These are phyloP conservation scores for Balanococcus diminutus DNA, from an alignment of 2,888 invertebrate species.

Conservation along the genomic window DNA sequence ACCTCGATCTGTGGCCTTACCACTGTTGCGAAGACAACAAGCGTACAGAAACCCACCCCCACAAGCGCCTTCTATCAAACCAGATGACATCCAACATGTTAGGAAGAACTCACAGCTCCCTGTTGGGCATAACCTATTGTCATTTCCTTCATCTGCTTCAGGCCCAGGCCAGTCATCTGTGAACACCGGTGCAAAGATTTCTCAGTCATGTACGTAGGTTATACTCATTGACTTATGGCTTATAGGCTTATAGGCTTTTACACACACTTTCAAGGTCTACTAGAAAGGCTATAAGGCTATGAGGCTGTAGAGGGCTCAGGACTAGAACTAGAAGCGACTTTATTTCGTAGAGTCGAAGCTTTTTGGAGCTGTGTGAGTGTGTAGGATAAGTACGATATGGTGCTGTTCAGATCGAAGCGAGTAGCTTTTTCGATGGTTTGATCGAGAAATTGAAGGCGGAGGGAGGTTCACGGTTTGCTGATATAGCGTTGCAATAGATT, in stretches of 20 bases:
- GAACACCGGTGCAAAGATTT: slow-evolving; percentile 55
- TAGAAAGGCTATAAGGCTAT: background rate
- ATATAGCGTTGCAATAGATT: background rate
- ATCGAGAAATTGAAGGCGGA: background rate
- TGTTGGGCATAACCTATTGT: slow-evolving; percentile 61
- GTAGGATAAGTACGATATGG: background rate
- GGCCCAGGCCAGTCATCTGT: slow-evolving; percentile 58
- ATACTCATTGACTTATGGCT: no score
- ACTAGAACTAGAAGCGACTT: background rate
- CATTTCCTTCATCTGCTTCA: slow-evolving; percentile 56
- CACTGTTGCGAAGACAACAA: slow-evolving; percentile 76
- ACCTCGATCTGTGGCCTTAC: slow-evolving; percentile 59
- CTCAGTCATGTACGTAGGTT: slow-evolving; percentile 21
- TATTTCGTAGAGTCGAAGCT: background rate
- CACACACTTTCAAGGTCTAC: background rate
- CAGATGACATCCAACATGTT: slow-evolving; percentile 89
- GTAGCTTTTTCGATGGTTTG: background rate
- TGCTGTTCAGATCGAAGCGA: background rate
- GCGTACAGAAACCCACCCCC: slow-evolving; percentile 79
- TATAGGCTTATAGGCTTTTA: no score
- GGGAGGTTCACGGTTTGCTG: background rate
- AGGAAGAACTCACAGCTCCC: slow-evolving; percentile 86
- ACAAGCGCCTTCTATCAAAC: slow-evolving; percentile 83
- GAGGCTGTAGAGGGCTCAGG: background rate
- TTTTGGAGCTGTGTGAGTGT: no score